Evolutionary conservation across 2,113 vertebrate species (phyloP), one percentile per base, ranked within the genome.

Genomic region (Clupea harengus): DNA sequence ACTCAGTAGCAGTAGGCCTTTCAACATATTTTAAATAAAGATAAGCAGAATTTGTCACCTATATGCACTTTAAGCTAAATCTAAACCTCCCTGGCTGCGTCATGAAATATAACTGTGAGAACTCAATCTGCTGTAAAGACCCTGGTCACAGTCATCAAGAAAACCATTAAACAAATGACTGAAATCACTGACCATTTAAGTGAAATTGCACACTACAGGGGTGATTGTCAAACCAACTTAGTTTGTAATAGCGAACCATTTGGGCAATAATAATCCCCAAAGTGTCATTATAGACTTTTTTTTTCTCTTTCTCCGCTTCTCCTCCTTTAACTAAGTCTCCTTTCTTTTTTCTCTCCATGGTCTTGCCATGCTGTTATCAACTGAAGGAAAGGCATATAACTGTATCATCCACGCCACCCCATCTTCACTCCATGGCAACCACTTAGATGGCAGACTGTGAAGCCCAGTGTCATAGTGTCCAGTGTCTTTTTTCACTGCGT

Each of bases 141-240:
- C 15, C 54, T 9, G 25, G 67, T 28, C 44, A 57, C 28, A 25
- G 47, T 45, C 81, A 75, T 50, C 1, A 15, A 22, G 81, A 80
- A 87, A 83, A 46, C 25, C 64, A 88, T 90, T 87, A 82, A 57
- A 54, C 52, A 87, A 86, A 87, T 90, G 67, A 83, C 83, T 64
- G 83, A 82, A 86, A 86, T 84, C 84, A 82, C 82, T 84, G 47
- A 85, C 80, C 81, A 75, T 89, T 86, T 67, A 86, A 46, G 32
- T 0, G 39, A 54, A 81, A 89, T 84, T 75, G 85, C 49, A 82
- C 75, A 86, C 75, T 46, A 67, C 85, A 86, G n/a, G 83, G 85
- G 15, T 82, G 78, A 84, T 49, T 50, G 85, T 88, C 82, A 83
- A 46, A 49, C 78, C 87, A 84, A 82, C 87, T 57, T 84, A 52